Evolutionary conservation across 2,797 vertebrate species (phyloP), one percentile per base, ranked within the genome.

Genomic region (Apodemus agrarius): DNA sequence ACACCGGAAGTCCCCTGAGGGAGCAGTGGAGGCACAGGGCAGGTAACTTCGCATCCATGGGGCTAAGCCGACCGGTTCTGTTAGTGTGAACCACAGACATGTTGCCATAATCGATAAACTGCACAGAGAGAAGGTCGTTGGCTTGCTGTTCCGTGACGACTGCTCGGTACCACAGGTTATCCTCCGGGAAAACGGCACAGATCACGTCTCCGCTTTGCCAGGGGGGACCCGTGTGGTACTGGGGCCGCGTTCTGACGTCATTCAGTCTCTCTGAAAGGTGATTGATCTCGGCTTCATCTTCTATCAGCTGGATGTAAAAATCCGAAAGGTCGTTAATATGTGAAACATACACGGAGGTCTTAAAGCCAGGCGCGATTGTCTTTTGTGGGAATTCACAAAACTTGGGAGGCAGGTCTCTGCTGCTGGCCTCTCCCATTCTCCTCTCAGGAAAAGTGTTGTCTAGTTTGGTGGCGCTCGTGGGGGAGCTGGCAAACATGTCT

Each of bases 41-140:
- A 26, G 99, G 99, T 83, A 98, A 43, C 3, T 96, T 95, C 12
- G 98, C 87, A 34, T 98, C 98, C 5, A 97, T 67, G 61, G 97
- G 57, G 6, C 98, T 97, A 34, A 99, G 99, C 75, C 96, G 97
- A 46, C 97, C 92, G 0, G 98, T 98, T 96, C 99, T 98, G 90
- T 98, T 98, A 84, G 98, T 12, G 14, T 98, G 97, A 69, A 99
- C 96, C 22, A 98, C 46, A 40, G 99, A 99, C 22, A 98, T 98
- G 87, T 99, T 99, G 91, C 99, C 99, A 97, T 99, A 99, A 98
- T 99, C 99, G 96, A 99, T 98, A 97, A 99, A 99, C 90, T 99
- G 99, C 3, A 99, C 97, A 17, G 98, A 97, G 46, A 99, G 97
- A 0, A 67, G 97, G 9, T 94, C 90, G 49, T 96, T 81, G 11